Evolutionary conservation across 1,140 invertebrate species (phyloP), one percentile per base, ranked within the genome.

Genomic region (Sycophaga agraensis): DNA sequence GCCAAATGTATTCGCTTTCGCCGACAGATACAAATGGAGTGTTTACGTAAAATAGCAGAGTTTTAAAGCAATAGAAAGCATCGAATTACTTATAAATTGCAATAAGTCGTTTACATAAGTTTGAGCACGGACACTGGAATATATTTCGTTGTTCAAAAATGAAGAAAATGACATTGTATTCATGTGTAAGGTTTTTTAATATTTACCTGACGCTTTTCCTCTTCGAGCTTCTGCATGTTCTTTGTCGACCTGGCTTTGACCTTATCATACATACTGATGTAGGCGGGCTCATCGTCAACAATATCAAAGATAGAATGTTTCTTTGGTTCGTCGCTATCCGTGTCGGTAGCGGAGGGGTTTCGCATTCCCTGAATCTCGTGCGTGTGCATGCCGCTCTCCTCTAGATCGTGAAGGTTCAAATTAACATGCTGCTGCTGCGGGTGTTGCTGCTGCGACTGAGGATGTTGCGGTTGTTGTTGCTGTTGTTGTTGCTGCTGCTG

Each of bases 241-340:
- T 93, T 93, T 56, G 90, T 95, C 22, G 94, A 96, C 40, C 95
- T 86, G 4, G 94, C 92, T 80, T 98, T 98, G 0, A 98, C 94
- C 80, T 97, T 97, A 74, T 98, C 96, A 76, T 98, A 98, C 96
- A 98, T 98, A 31, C 95, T 97, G 60, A 96, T 93, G 73, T 96
- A 97, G 12, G 89, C 89, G 3, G 92, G 92, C 63, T 91, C 93
- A 69, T 95, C 92, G 70, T 93, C 91, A 21, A 92, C 86, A 60
- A 94, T 93, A 73, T 94, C 92, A 77, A 94, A 95, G 66, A 93
- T 94, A n/a, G 92, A 94, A 81, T 92, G 91, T 78, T 92, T 93
- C 73, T 93, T 89, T 43, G 87, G 86, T 67, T 87, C 85, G 66
- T 87, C 86, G 73, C 90, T 90, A 68, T 91, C 90, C 34, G 89